These are phyloP conservation scores for Nannospalax galili DNA, from an alignment of 2,113 vertebrate species.

Conservation along the genomic window DNA sequence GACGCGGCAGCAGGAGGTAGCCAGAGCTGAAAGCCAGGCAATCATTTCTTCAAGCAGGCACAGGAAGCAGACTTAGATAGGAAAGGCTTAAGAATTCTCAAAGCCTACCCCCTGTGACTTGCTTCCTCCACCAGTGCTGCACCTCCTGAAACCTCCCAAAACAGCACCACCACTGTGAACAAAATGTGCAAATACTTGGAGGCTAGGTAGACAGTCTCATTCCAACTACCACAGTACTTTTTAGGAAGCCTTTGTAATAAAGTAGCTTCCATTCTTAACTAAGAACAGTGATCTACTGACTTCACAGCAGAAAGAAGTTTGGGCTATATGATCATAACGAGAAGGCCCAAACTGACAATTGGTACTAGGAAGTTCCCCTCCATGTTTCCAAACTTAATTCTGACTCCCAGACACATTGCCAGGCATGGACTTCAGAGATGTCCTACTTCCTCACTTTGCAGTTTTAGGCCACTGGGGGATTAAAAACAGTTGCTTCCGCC, in stretches of 20 bases:
- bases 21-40: too few species aligned
- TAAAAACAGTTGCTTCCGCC: background rate
- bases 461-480: accelerated
- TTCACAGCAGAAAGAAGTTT: background rate
- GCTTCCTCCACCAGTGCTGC: too few species aligned
- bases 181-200: too few species aligned
- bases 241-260: background rate
- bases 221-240: background rate
- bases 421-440: background rate
- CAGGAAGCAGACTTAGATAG: too few species aligned
- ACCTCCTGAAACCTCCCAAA: too few species aligned
- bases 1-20: too few species aligned
- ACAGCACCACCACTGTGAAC: too few species aligned
- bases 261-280: background rate
- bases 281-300: background rate
- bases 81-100: too few species aligned
- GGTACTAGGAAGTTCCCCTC: background rate
- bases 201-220: too few species aligned
- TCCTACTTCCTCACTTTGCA: background rate
- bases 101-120: too few species aligned
- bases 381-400: background rate
- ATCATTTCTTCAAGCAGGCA: too few species aligned
- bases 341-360: background rate
- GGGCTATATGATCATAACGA: background rate
- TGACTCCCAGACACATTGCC: background rate